phyloP scores from a whole-genome alignment of 1,140 invertebrate species.

The Drosophila paulistorum region DNA sequence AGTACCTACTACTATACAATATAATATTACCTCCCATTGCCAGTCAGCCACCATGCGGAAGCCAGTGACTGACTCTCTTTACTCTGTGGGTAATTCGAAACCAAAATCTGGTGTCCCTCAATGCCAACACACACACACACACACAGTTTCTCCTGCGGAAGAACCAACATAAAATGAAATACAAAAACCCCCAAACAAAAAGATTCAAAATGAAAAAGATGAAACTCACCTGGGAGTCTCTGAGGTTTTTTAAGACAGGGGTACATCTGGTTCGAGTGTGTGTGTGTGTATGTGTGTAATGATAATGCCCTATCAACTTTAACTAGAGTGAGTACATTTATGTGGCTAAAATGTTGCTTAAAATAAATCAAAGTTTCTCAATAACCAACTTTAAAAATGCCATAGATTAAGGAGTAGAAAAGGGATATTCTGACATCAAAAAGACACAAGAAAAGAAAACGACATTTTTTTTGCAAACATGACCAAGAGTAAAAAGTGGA shows the following conservation, averaged over 20 bases:
- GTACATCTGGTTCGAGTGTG: too few relatives aligned
- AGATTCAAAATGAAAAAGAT: slow-evolving; percentile 19
- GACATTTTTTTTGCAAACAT: too few relatives aligned
- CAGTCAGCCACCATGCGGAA: slow-evolving; percentile 17
- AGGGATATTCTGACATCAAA: too few relatives aligned
- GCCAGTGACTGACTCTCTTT: background rate
- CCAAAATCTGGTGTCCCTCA: slow-evolving; percentile 15
- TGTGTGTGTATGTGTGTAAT: too few relatives aligned
- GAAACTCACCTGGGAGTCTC: slow-evolving; percentile 38
- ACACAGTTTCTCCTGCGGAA: slow-evolving; percentile 32
- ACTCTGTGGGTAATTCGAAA: slow-evolving; percentile 11
- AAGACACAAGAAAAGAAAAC: too few relatives aligned
- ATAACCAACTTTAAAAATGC: too few relatives aligned
- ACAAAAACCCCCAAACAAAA: slow-evolving; percentile 29
- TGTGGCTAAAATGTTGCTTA: too few relatives aligned
- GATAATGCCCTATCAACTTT: too few relatives aligned
- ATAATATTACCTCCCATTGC: background rate
- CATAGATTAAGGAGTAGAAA: too few relatives aligned
- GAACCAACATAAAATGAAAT: slow-evolving; percentile 29
- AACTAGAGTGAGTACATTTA: too few relatives aligned
- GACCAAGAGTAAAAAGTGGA: too few relatives aligned
- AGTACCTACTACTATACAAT: background rate
- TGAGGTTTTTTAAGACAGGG: slow-evolving; percentile 5
- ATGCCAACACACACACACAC: background rate
- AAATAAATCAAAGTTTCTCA: too few relatives aligned